Evolutionary conservation across 2,888 invertebrate species (phyloP).

Genomic region (Eupithecia centaureata): DNA sequence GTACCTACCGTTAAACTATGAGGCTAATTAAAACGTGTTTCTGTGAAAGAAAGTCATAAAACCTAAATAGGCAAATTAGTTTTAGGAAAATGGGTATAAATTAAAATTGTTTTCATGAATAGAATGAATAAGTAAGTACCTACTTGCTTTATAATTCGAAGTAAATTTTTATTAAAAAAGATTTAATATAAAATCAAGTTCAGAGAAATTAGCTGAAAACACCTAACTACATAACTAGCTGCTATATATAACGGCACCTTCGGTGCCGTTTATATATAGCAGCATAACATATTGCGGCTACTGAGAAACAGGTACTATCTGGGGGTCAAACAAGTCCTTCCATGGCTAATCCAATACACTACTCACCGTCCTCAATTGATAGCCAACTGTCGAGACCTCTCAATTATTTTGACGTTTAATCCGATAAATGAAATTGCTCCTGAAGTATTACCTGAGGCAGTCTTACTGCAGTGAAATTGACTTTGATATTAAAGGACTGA

Average conservation of each 20-base stretch:
- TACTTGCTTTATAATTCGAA: background rate
- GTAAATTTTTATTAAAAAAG: background rate
- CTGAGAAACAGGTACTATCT: constrained; percentile 43
- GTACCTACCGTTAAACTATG: background rate
- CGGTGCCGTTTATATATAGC: constrained; percentile 37
- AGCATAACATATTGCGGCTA: constrained; percentile 37
- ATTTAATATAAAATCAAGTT: background rate
- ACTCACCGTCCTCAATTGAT: constrained; percentile 33
- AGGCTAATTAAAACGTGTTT: background rate
- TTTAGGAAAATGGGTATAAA: background rate
- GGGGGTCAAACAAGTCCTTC: constrained; percentile 33
- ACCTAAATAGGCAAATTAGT: background rate
- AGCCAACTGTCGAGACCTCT: constrained; percentile 31
- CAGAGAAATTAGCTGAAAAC: background rate
- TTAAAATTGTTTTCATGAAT: background rate
- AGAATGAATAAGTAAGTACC: too few species aligned
- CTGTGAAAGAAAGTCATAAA: background rate
- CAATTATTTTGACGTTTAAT: constrained; percentile 40
- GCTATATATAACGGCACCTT: too few species aligned
- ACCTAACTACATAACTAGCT: too few species aligned
- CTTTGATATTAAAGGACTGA: constrained; percentile 16
- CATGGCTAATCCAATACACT: constrained; percentile 37
- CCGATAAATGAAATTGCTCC: constrained; percentile 30
- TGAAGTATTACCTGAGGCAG: constrained; percentile 20
- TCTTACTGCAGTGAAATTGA: constrained; percentile 20